Conservation (phyloP, 1,140 invertebrate genomes). For the Dermatophagoides farinae region DNA sequence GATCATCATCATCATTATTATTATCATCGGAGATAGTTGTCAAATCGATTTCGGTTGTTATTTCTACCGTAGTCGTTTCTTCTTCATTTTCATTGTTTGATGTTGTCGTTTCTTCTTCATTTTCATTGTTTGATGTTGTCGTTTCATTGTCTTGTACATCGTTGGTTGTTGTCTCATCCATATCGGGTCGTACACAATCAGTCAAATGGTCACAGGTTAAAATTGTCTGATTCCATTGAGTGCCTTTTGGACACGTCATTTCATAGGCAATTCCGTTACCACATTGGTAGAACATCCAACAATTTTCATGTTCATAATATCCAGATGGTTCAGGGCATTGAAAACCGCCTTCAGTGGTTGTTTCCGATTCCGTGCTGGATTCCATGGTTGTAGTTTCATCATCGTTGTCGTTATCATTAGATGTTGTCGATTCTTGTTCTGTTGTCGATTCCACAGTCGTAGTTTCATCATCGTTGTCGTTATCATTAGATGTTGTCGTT, state of each 20-base stretch:
- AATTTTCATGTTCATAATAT: constrained; percentile 6
- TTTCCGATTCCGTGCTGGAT: not conserved
- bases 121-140: not conserved
- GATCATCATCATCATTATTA: not conserved
- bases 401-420: no score
- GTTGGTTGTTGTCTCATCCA: not conserved
- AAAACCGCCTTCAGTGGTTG: not conserved
- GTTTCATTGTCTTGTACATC: not conserved
- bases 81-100: not conserved
- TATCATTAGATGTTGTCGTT: not conserved
- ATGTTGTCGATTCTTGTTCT: not conserved
- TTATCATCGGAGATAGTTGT: not conserved
- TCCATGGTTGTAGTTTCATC: not conserved
- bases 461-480: not conserved
- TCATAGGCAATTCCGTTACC: constrained; percentile 11
- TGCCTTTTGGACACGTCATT: constrained; percentile 17
- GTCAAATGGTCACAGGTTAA: constrained; percentile 17
- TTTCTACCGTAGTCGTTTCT: not conserved
- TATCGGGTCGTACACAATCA: not conserved
- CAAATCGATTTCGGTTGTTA: not conserved
- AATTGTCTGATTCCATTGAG: constrained; percentile 18
- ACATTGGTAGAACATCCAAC: constrained; percentile 1
- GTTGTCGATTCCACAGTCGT: not conserved
- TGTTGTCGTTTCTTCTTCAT: not conserved
- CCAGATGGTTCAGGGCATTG: constrained; percentile 4